These are phyloP conservation scores for Monopterus albus DNA, from an alignment of 2,113 vertebrate species.

Conservation along the genomic window DNA sequence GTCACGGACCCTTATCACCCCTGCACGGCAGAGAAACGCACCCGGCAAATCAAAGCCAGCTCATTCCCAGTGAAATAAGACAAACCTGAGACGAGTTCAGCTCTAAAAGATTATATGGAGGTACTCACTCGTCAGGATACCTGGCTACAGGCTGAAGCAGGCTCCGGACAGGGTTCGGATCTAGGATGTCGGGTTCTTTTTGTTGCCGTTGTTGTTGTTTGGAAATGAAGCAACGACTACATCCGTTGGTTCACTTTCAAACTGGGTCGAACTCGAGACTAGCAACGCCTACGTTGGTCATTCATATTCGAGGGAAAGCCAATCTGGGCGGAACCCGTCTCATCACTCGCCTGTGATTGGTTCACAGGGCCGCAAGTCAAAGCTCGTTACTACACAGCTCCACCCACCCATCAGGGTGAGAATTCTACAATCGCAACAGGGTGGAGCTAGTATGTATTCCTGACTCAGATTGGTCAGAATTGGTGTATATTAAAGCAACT, in stretches of 20 bases:
- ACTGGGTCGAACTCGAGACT: conserved; percentile 66
- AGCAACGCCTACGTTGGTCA: conserved; percentile 50
- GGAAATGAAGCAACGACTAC: conserved; percentile 57
- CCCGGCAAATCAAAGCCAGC: conserved; percentile 2
- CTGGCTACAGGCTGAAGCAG: conserved; percentile 29
- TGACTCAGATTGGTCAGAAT: conserved; percentile 17
- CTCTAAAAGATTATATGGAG: neutral
- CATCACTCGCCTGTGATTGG: conserved; percentile 18
- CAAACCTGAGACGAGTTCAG: neutral
- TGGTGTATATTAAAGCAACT: neutral
- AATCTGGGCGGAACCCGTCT: neutral
- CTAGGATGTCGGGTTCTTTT: conserved; percentile 25
- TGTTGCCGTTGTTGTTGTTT: conserved; percentile 75
- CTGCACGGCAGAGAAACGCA: neutral
- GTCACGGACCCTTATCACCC: conserved; percentile 7
- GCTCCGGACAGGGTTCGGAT: conserved; percentile 2
- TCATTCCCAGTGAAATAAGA: neutral
- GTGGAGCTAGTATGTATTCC: neutral
- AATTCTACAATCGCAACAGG: neutral
- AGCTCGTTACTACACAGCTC: neutral
- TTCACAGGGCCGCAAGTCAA: neutral
- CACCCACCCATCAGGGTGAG: conserved; percentile 44
- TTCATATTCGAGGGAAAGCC: conserved; percentile 21
- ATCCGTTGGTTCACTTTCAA: conserved; percentile 71
- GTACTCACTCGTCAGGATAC: conserved; percentile 68